A percentile compares a stretch with the other conserved stretches of the same genome.
Evolutionary conservation across 2,797 vertebrate genomes (phyloP).

Genomic region (Rhinella marina): DNA sequence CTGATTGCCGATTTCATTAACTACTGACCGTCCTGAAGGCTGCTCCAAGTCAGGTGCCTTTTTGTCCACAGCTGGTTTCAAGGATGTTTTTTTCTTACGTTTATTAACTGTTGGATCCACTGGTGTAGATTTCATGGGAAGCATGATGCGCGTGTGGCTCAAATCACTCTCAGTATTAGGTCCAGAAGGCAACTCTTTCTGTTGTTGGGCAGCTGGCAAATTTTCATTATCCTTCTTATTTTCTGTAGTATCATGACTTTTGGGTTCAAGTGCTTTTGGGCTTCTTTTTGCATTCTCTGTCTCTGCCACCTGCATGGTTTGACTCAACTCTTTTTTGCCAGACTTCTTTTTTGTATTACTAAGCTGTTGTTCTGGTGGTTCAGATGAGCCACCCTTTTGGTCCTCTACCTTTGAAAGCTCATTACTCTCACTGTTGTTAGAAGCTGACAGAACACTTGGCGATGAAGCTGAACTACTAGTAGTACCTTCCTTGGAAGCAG

Average conservation of each 20-base stretch:
- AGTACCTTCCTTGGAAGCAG: slow-evolving; percentile 71
- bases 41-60: slow-evolving; percentile 75
- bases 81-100: slow-evolving; percentile 84
- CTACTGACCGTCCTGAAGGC: slow-evolving; percentile 69
- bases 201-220: slow-evolving; percentile 69
- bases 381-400: slow-evolving; percentile 84
- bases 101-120: slow-evolving; percentile 72
- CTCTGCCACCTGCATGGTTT: slow-evolving; percentile 79
- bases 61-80: slow-evolving; percentile 80
- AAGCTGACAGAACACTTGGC: slow-evolving; percentile 66
- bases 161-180: slow-evolving; percentile 71
- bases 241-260: slow-evolving; percentile 76
- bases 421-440: slow-evolving; percentile 68
- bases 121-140: slow-evolving; percentile 75
- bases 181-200: slow-evolving; percentile 75
- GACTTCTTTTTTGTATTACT: slow-evolving; percentile 89
- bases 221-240: slow-evolving; percentile 78
- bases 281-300: slow-evolving; percentile 84
- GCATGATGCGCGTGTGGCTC: slow-evolving; percentile 76
- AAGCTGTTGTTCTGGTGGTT: slow-evolving; percentile 82
- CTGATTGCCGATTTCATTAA: slow-evolving; percentile 69
- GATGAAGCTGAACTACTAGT: slow-evolving; percentile 68
- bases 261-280: slow-evolving; percentile 83
- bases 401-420: slow-evolving; percentile 72
- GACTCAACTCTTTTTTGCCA: slow-evolving; percentile 87